These are phyloP conservation scores for Drosophila merina DNA, from an alignment of 2,888 invertebrate species.

Conservation along the genomic window DNA sequence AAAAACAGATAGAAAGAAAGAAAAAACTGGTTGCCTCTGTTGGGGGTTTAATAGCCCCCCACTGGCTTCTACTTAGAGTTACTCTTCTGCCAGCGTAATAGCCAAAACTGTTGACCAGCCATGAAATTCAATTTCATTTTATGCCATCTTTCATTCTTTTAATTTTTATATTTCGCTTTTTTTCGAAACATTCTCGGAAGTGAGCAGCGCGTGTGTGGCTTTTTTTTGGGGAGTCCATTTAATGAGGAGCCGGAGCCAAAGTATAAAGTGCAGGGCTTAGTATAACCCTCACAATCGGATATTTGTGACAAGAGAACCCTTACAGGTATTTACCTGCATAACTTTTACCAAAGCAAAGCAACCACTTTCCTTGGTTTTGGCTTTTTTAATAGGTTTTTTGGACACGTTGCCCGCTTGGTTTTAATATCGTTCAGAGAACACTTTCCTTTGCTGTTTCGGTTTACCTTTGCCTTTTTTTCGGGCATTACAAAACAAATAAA, in stretches of 20 bases:
- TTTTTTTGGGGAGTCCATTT: slow-evolving; percentile 7
- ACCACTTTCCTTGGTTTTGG: slow-evolving; percentile 32
- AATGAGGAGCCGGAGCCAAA: slow-evolving; percentile 24
- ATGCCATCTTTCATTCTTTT: slow-evolving; percentile 38
- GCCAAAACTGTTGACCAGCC: slow-evolving; percentile 43
- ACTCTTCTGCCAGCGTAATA: slow-evolving; percentile 62
- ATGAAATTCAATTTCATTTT: slow-evolving; percentile 72
- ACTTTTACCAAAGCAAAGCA: slow-evolving; percentile 33
- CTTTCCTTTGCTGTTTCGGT: slow-evolving; percentile 61
- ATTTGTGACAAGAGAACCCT: slow-evolving; percentile 24
- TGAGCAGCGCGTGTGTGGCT: slow-evolving; percentile 8
- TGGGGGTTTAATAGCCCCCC: slow-evolving; percentile 62
- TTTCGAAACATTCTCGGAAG: slow-evolving; percentile 58
- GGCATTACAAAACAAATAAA: slow-evolving; percentile 52
- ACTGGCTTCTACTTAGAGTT: slow-evolving; percentile 12
- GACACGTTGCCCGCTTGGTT: slow-evolving; percentile 19
- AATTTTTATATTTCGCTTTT: slow-evolving; percentile 11
- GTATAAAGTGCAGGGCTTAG: slow-evolving; percentile 55
- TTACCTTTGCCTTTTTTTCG: slow-evolving; percentile 8
- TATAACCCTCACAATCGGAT: neutral
- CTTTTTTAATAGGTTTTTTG: slow-evolving; percentile 26
- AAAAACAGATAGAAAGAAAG: neutral
- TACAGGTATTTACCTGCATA: slow-evolving; percentile 16
- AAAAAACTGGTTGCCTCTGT: slow-evolving; percentile 64
- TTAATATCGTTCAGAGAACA: slow-evolving; percentile 56